These are phyloP conservation scores for Nomada goodeniana DNA, from an alignment of 2,888 invertebrate species.

Conservation along the genomic window DNA sequence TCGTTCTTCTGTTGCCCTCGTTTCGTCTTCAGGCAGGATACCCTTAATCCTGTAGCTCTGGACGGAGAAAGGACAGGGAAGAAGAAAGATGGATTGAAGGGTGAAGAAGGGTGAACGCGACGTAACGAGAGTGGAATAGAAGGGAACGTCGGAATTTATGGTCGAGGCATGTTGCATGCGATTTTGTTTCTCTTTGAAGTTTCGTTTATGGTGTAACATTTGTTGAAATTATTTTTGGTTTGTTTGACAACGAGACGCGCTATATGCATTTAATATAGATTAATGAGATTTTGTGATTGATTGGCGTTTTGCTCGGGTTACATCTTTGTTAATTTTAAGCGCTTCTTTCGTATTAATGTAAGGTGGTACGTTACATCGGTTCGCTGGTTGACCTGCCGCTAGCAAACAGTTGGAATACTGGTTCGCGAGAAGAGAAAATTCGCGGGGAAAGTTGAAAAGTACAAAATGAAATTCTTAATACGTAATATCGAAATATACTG, in stretches of 20 bases:
- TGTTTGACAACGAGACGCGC: background rate
- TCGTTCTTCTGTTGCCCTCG: conserved; percentile 28
- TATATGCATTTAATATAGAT: no score
- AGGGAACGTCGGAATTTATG: background rate
- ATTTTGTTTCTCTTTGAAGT: background rate
- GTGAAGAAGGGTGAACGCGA: background rate
- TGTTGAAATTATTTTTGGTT: background rate
- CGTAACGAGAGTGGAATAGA: background rate
- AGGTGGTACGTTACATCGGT: no score
- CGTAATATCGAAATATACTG: no score
- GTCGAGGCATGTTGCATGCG: background rate
- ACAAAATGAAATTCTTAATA: no score
- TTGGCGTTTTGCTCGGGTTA: no score
- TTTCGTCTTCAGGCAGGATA: background rate
- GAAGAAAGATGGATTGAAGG: background rate
- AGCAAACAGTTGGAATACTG: no score
- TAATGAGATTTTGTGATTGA: no score
- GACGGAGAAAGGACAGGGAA: background rate
- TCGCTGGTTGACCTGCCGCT: no score
- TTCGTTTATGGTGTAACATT: background rate
- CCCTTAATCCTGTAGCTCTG: background rate
- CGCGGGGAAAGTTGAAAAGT: no score
- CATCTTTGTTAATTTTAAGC: no score
- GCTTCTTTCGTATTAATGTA: no score
- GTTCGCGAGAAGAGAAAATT: no score